These are phyloP conservation scores for Orchesella flavescens DNA, from an alignment of 2,888 invertebrate species.

Conservation along the genomic window DNA sequence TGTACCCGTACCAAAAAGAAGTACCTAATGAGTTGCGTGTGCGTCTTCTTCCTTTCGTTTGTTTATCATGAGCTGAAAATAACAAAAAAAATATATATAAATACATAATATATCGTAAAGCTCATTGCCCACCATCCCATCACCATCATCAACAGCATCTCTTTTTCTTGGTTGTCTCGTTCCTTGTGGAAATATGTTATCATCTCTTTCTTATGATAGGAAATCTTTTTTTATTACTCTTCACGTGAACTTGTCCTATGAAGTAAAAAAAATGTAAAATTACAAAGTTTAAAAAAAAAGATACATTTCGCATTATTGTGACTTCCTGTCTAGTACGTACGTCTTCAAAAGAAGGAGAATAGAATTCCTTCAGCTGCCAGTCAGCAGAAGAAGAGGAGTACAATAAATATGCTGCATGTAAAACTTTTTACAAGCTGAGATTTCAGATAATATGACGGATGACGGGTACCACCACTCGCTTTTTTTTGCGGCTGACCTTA, in stretches of 20 bases:
- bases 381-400: background rate
- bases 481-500: slow-evolving; percentile 46
- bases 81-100: slow-evolving; percentile 22
- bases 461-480: slow-evolving; percentile 12
- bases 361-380: background rate
- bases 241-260: background rate
- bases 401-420: background rate
- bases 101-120: background rate
- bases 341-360: too few species aligned
- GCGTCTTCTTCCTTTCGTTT: slow-evolving; percentile 28
- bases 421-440: slow-evolving; percentile 6
- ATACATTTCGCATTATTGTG: background rate
- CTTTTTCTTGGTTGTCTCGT: slow-evolving; percentile 9
- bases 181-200: slow-evolving; percentile 33
- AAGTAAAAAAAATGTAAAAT: background rate
- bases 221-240: slow-evolving; percentile 38
- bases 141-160: slow-evolving; percentile 34
- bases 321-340: slow-evolving; percentile 18
- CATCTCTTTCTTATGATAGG: slow-evolving; percentile 24
- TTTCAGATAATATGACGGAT: background rate
- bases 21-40: slow-evolving; percentile 57
- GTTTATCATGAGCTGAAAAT: slow-evolving; percentile 32
- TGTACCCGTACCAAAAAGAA: slow-evolving; percentile 8
- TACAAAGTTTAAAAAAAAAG: background rate
- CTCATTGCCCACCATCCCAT: slow-evolving; percentile 20